These are phyloP conservation scores for Buphagus erythrorhynchus DNA, from an alignment of 2,797 vertebrate genomes.

Conservation along the genomic window DNA sequence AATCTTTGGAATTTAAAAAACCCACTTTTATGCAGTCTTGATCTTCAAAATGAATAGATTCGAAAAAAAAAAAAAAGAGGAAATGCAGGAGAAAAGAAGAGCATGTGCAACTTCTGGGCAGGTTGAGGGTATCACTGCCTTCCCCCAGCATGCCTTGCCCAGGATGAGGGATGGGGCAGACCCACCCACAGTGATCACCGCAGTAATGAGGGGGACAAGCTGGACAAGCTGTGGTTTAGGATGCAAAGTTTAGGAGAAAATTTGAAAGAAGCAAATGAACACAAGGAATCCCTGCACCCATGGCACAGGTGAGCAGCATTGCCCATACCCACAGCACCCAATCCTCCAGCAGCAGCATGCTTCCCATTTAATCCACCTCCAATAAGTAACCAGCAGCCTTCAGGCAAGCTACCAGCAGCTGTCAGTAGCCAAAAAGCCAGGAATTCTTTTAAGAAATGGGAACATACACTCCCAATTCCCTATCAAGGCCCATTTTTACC, in stretches of 20 bases:
- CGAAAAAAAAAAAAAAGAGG: not conserved
- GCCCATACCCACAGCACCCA: not conserved
- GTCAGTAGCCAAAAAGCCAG: not conserved
- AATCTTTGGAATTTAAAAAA: not conserved
- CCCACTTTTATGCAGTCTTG: not conserved
- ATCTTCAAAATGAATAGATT: not conserved
- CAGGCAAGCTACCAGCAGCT: not conserved
- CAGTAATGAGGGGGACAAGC: not conserved
- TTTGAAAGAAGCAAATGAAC: not conserved
- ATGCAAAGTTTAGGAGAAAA: not conserved
- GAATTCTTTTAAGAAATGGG: not conserved
- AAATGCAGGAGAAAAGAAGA: not conserved
- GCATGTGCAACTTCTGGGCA: accelerated
- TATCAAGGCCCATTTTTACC: not conserved
- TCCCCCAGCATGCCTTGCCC: accelerated
- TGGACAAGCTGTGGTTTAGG: not conserved
- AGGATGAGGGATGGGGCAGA: not conserved
- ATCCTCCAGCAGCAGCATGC: not conserved
- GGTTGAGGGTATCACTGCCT: not conserved
- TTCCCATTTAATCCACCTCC: not conserved
- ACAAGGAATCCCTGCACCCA: not conserved
- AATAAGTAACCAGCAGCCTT: not conserved
- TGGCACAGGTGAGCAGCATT: not conserved
- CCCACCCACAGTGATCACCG: accelerated
- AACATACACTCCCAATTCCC: not conserved